These are phyloP conservation scores for Prosapia bicincta DNA, from an alignment of 2,888 invertebrate species.

Conservation along the genomic window DNA sequence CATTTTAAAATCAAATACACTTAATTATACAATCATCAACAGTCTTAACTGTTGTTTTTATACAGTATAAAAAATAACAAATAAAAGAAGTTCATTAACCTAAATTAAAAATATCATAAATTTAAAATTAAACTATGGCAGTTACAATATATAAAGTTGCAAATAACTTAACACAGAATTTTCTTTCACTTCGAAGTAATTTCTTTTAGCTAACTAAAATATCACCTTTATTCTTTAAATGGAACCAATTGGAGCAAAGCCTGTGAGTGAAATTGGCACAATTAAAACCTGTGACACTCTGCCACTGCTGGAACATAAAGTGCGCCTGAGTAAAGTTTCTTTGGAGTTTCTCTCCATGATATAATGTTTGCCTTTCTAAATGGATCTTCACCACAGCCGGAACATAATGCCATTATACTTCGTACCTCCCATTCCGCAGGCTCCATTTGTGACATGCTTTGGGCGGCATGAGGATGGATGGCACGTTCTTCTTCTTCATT, in stretches of 20 bases:
- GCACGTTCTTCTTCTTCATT: conserved; percentile 24
- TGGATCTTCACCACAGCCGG: conserved; percentile 70
- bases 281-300: conserved; percentile 46
- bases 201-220: neutral
- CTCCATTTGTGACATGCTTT: conserved; percentile 47
- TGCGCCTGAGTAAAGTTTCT: conserved; percentile 70
- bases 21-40: too few species aligned
- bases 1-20: too few species aligned
- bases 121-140: neutral
- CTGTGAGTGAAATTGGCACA: conserved; percentile 12
- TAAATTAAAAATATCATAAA: neutral
- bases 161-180: neutral
- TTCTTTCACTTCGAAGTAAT: neutral
- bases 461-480: neutral
- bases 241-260: neutral
- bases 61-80: too few species aligned
- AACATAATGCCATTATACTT: conserved; percentile 74
- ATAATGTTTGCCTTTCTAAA: conserved; percentile 76
- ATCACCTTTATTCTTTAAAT: neutral
- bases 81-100: neutral
- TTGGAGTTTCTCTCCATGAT: conserved; percentile 70
- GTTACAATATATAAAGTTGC: neutral
- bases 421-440: conserved; percentile 81
- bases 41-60: too few species aligned
- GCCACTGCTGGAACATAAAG: conserved; percentile 63